Evolutionary conservation across 2,113 vertebrate species (phyloP), one percentile per base, ranked within the genome.

Genomic region (Lycocorax pyrrhopterus): DNA sequence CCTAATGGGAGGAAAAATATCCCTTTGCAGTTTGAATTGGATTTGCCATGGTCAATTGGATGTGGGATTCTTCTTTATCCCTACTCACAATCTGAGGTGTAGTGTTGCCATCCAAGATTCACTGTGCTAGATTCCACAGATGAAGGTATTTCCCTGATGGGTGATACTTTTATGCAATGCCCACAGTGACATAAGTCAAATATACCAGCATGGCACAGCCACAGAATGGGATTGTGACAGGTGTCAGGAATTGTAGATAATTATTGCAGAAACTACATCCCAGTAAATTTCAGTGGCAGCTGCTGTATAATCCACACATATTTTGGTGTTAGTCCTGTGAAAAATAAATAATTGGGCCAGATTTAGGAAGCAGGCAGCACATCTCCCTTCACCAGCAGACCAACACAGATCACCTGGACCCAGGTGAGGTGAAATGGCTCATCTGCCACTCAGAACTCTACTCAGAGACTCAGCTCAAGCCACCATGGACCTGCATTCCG

Each of bases 31-130:
- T 80, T 95, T 93, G 92, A 96, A 95, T 96, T 93, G 93, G 95
- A 97, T 97, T 94, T 87, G 92, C 87, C 93, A 96, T 80, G 84
- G 95, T 95, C 94, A 96, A 92, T 91, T 90, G 51, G 79, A 87
- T 3, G 8, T 58, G 53, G 64, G 64, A 66, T 78, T 71, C 87
- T 76, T 89, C 83, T 90, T 92, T 93, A 95, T 74, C 87, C 94
- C 52, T 78, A 41, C 21, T 88, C 30, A 80, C 66, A 72, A 87
- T 88, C 76, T 73, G 83, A 86, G 43, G 79, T 77, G 26, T 58
- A 84, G 58, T 33, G 41, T 51, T 93, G 73, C 92, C 1, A 0
- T 60, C 35, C 46, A 92, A 82, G 82, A 89, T 60, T n/a, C 51
- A 46, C 60, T 63, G 12, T 19, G 52, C 60, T 63, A 39, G 33